Conservation (phyloP, 35 echinoderm and acorn worm genomes). For the Nesometra sesokonis region DNA sequence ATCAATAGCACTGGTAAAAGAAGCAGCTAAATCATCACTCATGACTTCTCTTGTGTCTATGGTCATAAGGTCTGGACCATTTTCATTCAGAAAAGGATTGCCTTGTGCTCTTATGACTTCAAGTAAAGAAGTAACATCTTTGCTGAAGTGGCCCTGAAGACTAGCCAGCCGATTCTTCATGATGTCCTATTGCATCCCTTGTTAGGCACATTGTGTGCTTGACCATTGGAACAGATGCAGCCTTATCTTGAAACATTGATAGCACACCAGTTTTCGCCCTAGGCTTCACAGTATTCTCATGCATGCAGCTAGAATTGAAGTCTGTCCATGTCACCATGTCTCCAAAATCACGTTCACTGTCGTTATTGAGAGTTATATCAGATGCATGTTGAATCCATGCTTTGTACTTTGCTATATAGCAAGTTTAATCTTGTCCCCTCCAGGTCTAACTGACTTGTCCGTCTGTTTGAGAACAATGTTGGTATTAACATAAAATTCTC, state of each 20-base stretch:
- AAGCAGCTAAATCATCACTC: too few species aligned
- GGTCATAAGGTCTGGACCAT: conserved; percentile 3
- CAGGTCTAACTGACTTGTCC: neutral
- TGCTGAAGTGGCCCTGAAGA: neutral
- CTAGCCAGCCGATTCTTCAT: neutral
- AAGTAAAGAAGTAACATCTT: neutral
- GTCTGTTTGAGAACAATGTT: neutral
- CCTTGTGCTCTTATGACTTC: neutral
- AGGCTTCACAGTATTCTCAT: neutral
- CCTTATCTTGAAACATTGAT: neutral
- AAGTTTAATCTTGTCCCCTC: neutral
- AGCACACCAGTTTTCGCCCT: neutral
- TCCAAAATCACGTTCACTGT: neutral
- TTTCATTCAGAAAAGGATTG: neutral
- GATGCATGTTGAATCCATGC: neutral
- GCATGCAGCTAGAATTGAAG: too few species aligned
- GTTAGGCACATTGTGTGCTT: neutral
- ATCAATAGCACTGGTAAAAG: too few species aligned
- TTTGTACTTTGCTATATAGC: neutral
- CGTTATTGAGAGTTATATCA: neutral
- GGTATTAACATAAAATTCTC: neutral
- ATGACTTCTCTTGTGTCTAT: too few species aligned
- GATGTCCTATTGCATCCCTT: neutral
- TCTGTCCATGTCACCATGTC: neutral
- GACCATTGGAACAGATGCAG: neutral